phyloP scores from a whole-genome alignment of 2,888 invertebrate species.

The Agonopterix subpropinquella region DNA sequence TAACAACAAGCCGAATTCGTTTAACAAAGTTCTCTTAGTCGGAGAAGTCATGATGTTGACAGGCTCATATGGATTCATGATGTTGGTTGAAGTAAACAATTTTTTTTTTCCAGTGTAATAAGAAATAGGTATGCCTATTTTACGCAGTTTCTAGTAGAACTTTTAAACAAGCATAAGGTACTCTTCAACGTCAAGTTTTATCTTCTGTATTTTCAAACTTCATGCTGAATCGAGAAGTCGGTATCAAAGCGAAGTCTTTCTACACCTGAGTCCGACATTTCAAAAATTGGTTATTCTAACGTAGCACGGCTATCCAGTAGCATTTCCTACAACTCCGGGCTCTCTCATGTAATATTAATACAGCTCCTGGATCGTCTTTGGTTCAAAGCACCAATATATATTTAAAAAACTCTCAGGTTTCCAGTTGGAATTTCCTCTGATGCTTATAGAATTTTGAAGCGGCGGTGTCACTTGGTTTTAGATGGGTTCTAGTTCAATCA shows the following conservation, averaged over 20 bases:
- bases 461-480: constrained; percentile 8
- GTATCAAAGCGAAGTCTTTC: constrained; percentile 10
- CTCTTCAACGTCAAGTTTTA: no score
- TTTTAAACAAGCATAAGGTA: no score
- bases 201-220: no score
- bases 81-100: no score
- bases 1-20: no score
- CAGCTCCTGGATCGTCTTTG: constrained; percentile 21
- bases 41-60: no score
- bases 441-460: constrained; percentile 19
- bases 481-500: no score
- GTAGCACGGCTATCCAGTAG: constrained; percentile 17
- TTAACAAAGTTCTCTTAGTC: no score
- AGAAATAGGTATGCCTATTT: no score
- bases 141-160: no score
- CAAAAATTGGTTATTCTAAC: constrained; percentile 36
- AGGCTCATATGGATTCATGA: no score
- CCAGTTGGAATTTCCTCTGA: constrained; percentile 13
- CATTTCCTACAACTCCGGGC: constrained; percentile 13
- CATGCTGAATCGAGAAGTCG: not conserved
- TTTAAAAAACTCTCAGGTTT: constrained; percentile 26
- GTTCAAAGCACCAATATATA: constrained; percentile 38
- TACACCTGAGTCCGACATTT: constrained; percentile 29
- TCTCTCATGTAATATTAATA: constrained; percentile 43
- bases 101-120: no score